Conservation (phyloP, 2,888 invertebrate genomes). For the Lithophane socia region DNA sequence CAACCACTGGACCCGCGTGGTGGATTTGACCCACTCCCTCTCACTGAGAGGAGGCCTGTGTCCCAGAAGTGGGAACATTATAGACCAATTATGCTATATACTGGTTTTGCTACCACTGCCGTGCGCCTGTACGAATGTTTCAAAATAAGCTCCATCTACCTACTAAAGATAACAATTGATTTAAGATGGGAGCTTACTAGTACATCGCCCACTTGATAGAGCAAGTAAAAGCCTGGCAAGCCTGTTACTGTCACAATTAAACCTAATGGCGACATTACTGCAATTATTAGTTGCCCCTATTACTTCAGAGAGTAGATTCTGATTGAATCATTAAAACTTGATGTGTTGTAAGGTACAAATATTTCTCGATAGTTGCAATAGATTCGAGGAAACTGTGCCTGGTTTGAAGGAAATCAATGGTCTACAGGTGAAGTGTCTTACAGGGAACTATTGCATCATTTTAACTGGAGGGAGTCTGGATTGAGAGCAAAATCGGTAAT, state of each 20-base stretch:
- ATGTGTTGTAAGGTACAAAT: neutral
- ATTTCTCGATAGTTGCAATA: neutral
- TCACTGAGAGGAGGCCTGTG: too few species aligned
- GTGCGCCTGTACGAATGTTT: neutral
- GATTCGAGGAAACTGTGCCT: neutral
- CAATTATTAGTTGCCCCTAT: constrained; percentile 26
- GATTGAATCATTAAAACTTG: constrained; percentile 26
- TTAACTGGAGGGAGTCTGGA: neutral
- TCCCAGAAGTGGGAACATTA: too few species aligned
- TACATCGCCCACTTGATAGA: constrained; percentile 4
- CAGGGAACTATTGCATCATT: neutral
- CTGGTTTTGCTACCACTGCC: neutral
- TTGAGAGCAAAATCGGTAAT: neutral
- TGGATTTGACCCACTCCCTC: too few species aligned
- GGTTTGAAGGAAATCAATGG: neutral
- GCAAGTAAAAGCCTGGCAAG: neutral
- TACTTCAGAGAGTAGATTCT: neutral
- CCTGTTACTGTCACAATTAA: constrained; percentile 19
- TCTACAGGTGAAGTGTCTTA: neutral
- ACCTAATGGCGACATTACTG: constrained; percentile 11
- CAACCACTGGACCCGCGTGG: too few species aligned
- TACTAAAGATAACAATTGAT: neutral
- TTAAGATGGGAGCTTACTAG: neutral
- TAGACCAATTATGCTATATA: too few species aligned
- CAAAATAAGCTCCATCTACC: constrained; percentile 1